phyloP scores from a whole-genome alignment of 2,888 invertebrate species.

The Hermaeophaga mercurialis region DNA sequence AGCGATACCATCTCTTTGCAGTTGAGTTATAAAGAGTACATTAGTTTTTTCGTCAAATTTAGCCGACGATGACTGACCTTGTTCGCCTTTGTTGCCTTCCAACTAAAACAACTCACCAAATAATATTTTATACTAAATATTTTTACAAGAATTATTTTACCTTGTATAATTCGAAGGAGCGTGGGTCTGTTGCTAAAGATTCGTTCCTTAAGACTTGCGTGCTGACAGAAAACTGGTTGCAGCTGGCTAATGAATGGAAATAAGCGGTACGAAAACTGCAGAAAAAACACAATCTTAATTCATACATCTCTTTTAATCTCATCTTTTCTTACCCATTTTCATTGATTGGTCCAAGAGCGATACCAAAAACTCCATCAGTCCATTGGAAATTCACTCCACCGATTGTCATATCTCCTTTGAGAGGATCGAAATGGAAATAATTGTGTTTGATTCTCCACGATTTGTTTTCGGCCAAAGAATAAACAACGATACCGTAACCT shows the following conservation, averaged over 20 bases:
- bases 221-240: constrained; percentile 79
- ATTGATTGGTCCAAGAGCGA: constrained; percentile 64
- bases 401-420: constrained; percentile 76
- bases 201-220: constrained; percentile 76
- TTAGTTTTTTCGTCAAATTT: constrained; percentile 71
- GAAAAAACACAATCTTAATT: not conserved
- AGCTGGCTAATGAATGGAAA: constrained; percentile 83
- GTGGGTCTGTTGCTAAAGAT: constrained; percentile 68
- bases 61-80: constrained; percentile 76
- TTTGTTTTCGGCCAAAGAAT: constrained; percentile 72
- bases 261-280: constrained; percentile 70
- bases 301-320: not conserved
- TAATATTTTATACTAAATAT: not conserved
- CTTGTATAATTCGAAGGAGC: constrained; percentile 75
- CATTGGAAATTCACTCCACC: constrained; percentile 83
- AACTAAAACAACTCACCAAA: constrained; percentile 54
- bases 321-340: constrained; percentile 41
- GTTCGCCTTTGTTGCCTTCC: constrained; percentile 72
- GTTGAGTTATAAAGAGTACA: constrained; percentile 77
- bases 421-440: constrained; percentile 83
- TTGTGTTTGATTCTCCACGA: constrained; percentile 83
- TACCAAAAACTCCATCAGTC: constrained; percentile 81
- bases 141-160: constrained; percentile 50
- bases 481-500: constrained; percentile 77
- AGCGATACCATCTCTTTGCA: constrained; percentile 76